phyloP scores from a whole-genome alignment of 1,140 invertebrate genomes.

The Drosophila lowei region DNA sequence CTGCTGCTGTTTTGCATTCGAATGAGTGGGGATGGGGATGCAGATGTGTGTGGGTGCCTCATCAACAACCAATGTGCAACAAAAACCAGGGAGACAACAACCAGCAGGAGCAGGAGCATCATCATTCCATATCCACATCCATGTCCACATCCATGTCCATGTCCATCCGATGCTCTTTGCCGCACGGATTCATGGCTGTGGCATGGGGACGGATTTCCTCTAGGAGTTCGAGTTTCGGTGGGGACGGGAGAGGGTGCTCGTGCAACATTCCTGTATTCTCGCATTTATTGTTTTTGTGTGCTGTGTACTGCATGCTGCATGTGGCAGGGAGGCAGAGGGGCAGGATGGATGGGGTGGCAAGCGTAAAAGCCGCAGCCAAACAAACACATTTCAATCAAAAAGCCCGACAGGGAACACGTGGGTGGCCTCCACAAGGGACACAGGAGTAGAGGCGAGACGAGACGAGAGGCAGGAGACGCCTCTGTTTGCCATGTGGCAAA shows the following conservation, averaged over 20 bases:
- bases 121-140: too few species aligned
- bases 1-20: constrained; percentile 4
- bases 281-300: constrained; percentile 62
- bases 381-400: constrained; percentile 81
- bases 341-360: constrained; percentile 1
- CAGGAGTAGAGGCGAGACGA: too few species aligned
- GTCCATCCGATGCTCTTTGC: constrained; percentile 45
- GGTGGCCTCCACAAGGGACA: constrained; percentile 38
- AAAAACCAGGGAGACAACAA: constrained; percentile 11
- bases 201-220: constrained; percentile 36
- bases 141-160: constrained; percentile 21
- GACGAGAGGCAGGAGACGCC: background rate
- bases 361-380: constrained; percentile 65
- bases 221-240: constrained; percentile 20
- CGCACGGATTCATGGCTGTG: background rate
- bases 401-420: constrained; percentile 58
- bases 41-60: constrained; percentile 36
- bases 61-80: constrained; percentile 29
- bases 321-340: background rate
- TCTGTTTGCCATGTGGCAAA: constrained; percentile 13
- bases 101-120: background rate
- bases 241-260: constrained; percentile 10
- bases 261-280: constrained; percentile 53
- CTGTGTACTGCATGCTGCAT: background rate
- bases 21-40: background rate